phyloP scores from a whole-genome alignment of 2,888 invertebrate genomes.

The Thyatira batis region DNA sequence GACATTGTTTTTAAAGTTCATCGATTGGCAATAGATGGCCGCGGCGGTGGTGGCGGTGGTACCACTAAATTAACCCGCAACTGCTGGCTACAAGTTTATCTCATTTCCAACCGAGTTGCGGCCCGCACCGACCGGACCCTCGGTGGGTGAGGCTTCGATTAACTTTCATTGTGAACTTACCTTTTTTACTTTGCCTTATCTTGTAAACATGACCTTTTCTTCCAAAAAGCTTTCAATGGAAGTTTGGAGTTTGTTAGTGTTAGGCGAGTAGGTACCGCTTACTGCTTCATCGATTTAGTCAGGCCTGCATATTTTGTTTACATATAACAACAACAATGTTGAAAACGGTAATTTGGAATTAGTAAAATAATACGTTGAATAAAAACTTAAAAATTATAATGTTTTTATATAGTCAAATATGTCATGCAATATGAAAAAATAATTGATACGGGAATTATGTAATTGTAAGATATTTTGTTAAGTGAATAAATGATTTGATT shows the following conservation, averaged over 20 bases:
- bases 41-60: constrained; percentile 17
- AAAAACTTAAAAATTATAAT: too few relatives aligned
- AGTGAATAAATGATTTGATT: too few relatives aligned
- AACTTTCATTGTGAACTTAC: constrained; percentile 30
- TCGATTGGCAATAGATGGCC: constrained; percentile 20
- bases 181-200: constrained; percentile 4
- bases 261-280: neutral
- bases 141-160: constrained; percentile 41
- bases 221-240: constrained; percentile 2
- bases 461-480: too few relatives aligned
- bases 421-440: too few relatives aligned
- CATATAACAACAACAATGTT: too few relatives aligned
- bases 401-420: too few relatives aligned
- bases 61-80: constrained; percentile 55
- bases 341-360: too few relatives aligned
- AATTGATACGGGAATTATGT: too few relatives aligned
- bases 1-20: constrained; percentile 18
- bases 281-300: neutral
- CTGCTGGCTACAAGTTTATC: constrained; percentile 55
- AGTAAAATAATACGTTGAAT: too few relatives aligned
- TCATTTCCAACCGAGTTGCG: constrained; percentile 51
- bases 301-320: neutral
- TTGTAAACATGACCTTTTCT: constrained; percentile 21
- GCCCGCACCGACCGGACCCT: constrained; percentile 26
- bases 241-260: neutral